Conservation (phyloP, 2,888 invertebrate genomes). For the Neoitamus cyanurus region DNA sequence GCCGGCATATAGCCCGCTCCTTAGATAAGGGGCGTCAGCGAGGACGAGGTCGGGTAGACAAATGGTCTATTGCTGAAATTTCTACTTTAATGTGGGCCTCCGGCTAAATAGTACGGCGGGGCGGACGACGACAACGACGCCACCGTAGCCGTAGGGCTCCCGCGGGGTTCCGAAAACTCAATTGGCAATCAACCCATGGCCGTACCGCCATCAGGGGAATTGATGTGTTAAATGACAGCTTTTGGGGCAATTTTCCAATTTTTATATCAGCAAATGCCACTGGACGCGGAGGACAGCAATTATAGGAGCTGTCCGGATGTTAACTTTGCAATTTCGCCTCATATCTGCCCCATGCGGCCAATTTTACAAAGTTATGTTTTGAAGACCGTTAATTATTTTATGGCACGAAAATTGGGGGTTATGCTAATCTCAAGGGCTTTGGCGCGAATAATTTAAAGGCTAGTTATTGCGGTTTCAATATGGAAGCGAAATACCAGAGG, state of each 20-base stretch:
- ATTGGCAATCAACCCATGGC: constrained; percentile 32
- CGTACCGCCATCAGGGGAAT: constrained; percentile 16
- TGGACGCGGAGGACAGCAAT: constrained; percentile 17
- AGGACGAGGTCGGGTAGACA: not conserved
- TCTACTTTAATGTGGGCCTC: not conserved
- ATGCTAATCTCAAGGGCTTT: constrained; percentile 1
- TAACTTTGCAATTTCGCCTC: not conserved
- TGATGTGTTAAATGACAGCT: constrained; percentile 47
- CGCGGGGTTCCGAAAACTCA: constrained; percentile 9
- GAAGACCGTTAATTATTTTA: not conserved
- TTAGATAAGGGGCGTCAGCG: not conserved
- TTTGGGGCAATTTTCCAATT: constrained; percentile 46
- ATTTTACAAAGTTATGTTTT: not conserved
- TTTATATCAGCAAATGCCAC: constrained; percentile 37
- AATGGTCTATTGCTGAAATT: not conserved
- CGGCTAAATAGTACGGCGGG: not conserved
- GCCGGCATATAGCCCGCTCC: not conserved
- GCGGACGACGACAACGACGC: not conserved
- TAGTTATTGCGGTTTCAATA: not conserved
- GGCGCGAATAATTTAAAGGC: not conserved
- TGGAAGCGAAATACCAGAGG: not conserved
- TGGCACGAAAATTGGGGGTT: not conserved
- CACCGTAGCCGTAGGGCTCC: not conserved
- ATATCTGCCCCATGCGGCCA: not conserved
- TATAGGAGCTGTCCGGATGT: not conserved